A percentile compares a stretch with the other conserved stretches of the same genome.
These are phyloP conservation scores for Cebus imitator DNA, from an alignment of 2,113 vertebrate species.

Conservation along the genomic window DNA sequence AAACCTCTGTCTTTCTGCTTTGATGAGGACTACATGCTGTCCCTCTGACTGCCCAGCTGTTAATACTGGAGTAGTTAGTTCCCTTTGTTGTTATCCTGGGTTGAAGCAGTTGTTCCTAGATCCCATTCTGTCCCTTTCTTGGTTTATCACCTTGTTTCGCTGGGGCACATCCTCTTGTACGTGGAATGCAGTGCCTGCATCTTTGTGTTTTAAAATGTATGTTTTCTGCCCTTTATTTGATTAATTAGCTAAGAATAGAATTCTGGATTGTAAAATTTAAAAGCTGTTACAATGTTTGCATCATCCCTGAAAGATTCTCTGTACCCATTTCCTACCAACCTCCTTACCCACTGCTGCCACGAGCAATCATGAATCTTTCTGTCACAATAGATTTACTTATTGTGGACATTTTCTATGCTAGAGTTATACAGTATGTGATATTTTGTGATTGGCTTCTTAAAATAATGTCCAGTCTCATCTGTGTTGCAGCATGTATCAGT, in stretches of 20 bases:
- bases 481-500: background rate
- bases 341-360: background rate
- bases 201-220: background rate
- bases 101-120: background rate
- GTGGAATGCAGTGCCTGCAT: background rate
- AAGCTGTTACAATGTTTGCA: background rate
- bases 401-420: background rate
- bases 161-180: background rate
- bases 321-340: background rate
- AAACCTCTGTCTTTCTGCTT: background rate
- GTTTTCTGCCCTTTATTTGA: background rate
- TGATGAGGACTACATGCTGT: accelerated
- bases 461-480: background rate
- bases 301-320: background rate
- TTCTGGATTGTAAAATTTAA: background rate
- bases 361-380: background rate
- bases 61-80: no score
- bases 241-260: background rate
- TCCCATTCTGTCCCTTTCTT: background rate
- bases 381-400: background rate
- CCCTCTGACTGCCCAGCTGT: background rate
- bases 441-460: background rate
- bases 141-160: background rate
- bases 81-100: background rate
- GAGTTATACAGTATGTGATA: background rate